These are phyloP conservation scores for Zaprionus africanus DNA, from an alignment of 1,140 invertebrate species.

Conservation along the genomic window DNA sequence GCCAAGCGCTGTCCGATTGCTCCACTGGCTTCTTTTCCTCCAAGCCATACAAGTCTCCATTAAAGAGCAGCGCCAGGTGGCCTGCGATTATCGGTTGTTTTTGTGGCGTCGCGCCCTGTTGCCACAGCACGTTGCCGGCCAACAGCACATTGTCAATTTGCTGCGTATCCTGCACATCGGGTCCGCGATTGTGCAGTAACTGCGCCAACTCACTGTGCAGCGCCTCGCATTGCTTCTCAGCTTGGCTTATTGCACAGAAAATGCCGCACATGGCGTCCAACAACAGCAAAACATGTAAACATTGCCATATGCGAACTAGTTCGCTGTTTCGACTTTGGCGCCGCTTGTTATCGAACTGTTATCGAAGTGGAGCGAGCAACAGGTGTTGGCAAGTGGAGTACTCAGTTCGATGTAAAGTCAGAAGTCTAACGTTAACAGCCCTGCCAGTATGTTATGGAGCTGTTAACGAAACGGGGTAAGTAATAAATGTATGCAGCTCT, in stretches of 20 bases:
- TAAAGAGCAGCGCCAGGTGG: conserved; percentile 90
- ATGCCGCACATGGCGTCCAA: conserved; percentile 60
- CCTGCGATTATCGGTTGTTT: conserved; percentile 87
- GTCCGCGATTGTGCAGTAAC: conserved; percentile 58
- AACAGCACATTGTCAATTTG: conserved; percentile 75
- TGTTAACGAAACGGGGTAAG: not conserved
- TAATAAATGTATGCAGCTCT: too few species aligned
- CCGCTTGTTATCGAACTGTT: not conserved
- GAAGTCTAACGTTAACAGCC: too few species aligned
- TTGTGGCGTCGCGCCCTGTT: conserved; percentile 87
- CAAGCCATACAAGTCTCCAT: conserved; percentile 92
- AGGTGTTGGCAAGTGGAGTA: not conserved
- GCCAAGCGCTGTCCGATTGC: conserved; percentile 55
- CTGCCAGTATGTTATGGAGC: not conserved
- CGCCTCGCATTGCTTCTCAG: not conserved
- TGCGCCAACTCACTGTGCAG: conserved; percentile 9
- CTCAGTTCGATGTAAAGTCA: too few species aligned
- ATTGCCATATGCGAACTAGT: conserved; percentile 10
- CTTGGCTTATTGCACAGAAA: conserved; percentile 46
- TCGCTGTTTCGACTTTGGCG: not conserved
- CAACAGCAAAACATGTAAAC: conserved; percentile 5
- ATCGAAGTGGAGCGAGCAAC: not conserved
- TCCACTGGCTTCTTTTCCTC: conserved; percentile 37
- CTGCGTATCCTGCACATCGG: conserved; percentile 40
- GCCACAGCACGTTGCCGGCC: conserved; percentile 88